Conservation (phyloP, 2,797 vertebrate genomes). For the Cuniculus paca region DNA sequence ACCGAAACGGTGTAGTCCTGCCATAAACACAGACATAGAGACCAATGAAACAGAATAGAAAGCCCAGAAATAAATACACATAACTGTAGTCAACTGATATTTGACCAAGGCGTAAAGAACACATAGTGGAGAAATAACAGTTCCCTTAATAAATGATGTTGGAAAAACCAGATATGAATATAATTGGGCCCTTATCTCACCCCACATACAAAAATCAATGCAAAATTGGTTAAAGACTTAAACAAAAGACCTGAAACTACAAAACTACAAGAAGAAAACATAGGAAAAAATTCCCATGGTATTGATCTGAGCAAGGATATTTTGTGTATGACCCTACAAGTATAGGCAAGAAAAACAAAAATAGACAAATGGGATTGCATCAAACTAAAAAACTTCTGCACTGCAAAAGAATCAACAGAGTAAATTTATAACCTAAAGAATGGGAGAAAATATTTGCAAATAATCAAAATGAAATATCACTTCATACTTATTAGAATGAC, state of each 20-base stretch:
- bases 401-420: neutral
- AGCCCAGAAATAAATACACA: neutral
- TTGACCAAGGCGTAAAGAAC: neutral
- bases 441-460: constrained; percentile 23
- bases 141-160: neutral
- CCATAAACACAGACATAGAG: neutral
- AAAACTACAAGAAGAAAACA: constrained; percentile 13
- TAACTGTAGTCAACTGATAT: neutral
- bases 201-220: neutral
- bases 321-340: neutral
- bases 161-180: neutral
- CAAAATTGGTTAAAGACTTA: neutral
- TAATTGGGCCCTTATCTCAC: neutral
- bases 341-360: neutral
- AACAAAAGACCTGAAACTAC: neutral
- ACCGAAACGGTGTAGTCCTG: neutral
- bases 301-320: neutral
- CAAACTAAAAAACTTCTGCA: neutral
- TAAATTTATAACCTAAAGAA: neutral
- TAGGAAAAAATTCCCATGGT: neutral
- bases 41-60: neutral
- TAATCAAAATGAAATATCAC: neutral
- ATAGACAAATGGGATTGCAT: neutral
- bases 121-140: neutral
- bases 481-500: neutral